Conservation (phyloP, 2,888 invertebrate genomes). For the Nematopogon swammerdamellus region DNA sequence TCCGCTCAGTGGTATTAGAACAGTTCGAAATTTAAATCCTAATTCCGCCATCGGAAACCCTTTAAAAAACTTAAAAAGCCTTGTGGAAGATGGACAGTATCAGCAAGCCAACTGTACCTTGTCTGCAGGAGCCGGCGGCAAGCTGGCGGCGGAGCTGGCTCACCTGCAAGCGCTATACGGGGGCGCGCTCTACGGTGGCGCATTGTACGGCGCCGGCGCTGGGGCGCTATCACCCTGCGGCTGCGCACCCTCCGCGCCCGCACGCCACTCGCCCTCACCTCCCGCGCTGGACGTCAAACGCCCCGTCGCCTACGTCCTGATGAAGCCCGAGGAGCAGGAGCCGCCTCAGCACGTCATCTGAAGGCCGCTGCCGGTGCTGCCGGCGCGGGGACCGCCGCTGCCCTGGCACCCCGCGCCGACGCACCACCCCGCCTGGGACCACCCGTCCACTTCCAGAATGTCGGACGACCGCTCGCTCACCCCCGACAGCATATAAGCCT, state of each 20-base stretch:
- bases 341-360: constrained; percentile 71
- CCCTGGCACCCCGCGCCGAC: constrained; percentile 29
- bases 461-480: constrained; percentile 14
- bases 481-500: constrained; percentile 30
- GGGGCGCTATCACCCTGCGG: constrained; percentile 42
- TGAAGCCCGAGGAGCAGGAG: constrained; percentile 58
- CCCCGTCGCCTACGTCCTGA: constrained; percentile 60
- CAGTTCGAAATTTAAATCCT: too few species aligned
- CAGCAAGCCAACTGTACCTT: too few species aligned
- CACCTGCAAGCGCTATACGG: constrained; percentile 57
- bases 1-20: too few species aligned
- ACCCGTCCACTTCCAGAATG: constrained; percentile 37
- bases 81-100: too few species aligned
- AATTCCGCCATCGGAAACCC: too few species aligned
- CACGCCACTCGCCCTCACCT: constrained; percentile 15
- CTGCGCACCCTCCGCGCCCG: constrained; percentile 38
- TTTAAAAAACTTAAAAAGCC: too few species aligned
- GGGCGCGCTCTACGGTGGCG: constrained; percentile 42
- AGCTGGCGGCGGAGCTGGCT: constrained; percentile 68
- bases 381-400: constrained; percentile 54
- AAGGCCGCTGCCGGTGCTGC: constrained; percentile 82
- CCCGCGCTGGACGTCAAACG: constrained; percentile 36
- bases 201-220: constrained; percentile 44
- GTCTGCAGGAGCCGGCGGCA: constrained; percentile 13
- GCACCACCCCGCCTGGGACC: constrained; percentile 38